Evolutionary conservation across 2,113 vertebrate species (phyloP), one percentile per base, ranked within the genome.

Genomic region (Aramus guarauna): DNA sequence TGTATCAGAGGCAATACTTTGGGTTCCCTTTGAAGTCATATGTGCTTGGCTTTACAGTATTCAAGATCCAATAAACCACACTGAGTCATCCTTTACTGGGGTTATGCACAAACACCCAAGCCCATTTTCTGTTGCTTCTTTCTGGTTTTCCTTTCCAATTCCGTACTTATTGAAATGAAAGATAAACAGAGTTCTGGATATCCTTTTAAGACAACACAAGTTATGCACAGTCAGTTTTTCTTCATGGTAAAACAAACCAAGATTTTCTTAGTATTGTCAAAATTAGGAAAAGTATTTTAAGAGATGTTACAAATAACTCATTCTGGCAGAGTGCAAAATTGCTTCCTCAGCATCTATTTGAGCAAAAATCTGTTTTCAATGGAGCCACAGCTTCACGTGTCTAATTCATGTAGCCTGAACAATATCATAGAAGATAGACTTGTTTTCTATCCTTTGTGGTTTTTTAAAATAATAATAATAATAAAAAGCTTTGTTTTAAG

Each of bases 331-430:
- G 27, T 37, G 17, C 45, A 94, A 92, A 92, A 87, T 93, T 85
- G 75, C 47, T 96, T 78, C 68, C 68, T 85, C 94, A 95, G 55
- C 75, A 96, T 95, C 94, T 96, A 78, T 82, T 85, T 64, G 30
- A 92, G 52, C 2, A 92, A 92, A 86, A 95, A 85, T 92, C 86
- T 96, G 76, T 89, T 96, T 97, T 82, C 60, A 95, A 86, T 95
- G 80, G 30, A 96, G 32, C 37, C 48, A 58, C 37, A 39, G 30
- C 24, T 67, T 96, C 76, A 81, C 19, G 79, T 95, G 48, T 66
- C 73, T 85, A 63, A 84, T 76, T 92, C 88, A 43, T 26, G 18
- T 34, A 94, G 47, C 84, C 90, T 91, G 55, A 96, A 22, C 56
- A 93, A 62, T 90, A 60, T 89, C 88, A 94, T 6, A 43, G 23